Base-by-base conservation (phyloP, 64 coral and sea anemone species). In the Actinia tenebrosa region DNA sequence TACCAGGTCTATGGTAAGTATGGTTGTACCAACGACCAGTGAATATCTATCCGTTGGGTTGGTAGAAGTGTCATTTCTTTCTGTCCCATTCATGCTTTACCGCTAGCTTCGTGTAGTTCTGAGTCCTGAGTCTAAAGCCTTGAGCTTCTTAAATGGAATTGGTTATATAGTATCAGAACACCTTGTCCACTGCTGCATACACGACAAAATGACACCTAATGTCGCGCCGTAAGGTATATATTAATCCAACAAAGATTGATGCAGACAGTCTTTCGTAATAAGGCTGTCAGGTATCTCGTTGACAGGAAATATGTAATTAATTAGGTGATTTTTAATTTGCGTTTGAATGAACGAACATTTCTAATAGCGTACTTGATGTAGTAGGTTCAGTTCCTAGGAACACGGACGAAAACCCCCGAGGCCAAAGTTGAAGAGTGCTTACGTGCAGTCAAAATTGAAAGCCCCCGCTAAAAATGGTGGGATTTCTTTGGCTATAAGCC, bases 231-330 rank as follows among this genome's bases (percentile, higher is more conserved):
- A 23, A 1, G 19, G 19, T 23, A 23, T 66, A 66, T 25, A 66
- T 66, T 66, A 23, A 5, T 66, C 63, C 63, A 58, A 1, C 56
- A 0, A 0, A 66, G 63, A 66, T 23, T 66, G 4, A 66, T 66
- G 25, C n/a, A 42, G 13, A 16, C n/a, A 75, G 4, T 10, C 69
- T 42, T 75, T 30, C 69, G 69, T 75, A 75, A 75, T 30, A n/a
- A 75, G 9, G 5, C 26, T 75, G 69, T 75, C 69, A 42, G 15
- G 13, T 30, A 42, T 66, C 56, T 66, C 63, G 25, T 15, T 75
- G n/a, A 75, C 69, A 75, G 69, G 69, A 75, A 75, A 75, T 75
- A 11, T 75, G 69, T 75, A 8, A 75, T 75, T 75, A 75, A 75
- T 75, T 75, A 75, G 69, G 11, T 75, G 26, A 75, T 15, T 75